A percentile compares a stretch with the other conserved stretches of the same genome.
These are phyloP conservation scores for Machimus atricapillus DNA, from an alignment of 2,888 invertebrate species.

Conservation along the genomic window DNA sequence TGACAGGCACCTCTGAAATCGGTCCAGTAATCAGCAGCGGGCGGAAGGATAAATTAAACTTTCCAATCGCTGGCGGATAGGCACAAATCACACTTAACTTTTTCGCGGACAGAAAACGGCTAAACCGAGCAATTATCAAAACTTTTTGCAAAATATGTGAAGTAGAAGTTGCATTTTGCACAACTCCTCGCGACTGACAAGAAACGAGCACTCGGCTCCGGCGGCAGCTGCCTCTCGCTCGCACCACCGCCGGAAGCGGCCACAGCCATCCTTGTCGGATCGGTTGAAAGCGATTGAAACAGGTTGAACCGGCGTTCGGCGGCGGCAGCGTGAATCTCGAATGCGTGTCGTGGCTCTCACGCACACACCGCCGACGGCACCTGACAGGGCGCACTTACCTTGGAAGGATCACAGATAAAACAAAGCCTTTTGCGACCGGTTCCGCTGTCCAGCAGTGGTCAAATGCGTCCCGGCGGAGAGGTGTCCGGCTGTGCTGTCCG, in stretches of 20 bases:
- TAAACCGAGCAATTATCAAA: not conserved
- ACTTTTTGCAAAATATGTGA: not conserved
- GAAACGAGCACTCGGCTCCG: not conserved
- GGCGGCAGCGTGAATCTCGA: not conserved
- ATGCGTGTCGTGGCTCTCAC: not conserved
- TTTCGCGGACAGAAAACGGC: not conserved
- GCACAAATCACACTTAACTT: not conserved
- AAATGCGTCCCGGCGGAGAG: not conserved
- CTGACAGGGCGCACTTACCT: slow-evolving; percentile 19
- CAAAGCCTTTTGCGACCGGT: not conserved
- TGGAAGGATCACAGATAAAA: slow-evolving; percentile 42
- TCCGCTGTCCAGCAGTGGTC: not conserved
- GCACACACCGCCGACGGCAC: not conserved
- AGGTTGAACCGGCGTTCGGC: not conserved
- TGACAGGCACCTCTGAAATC: not conserved
- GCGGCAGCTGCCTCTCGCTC: not conserved
- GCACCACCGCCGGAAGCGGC: not conserved
- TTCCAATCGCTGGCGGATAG: not conserved
- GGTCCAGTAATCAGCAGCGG: not conserved
- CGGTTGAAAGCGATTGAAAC: not conserved
- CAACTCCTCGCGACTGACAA: not conserved
- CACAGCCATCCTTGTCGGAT: not conserved
- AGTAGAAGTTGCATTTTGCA: not conserved
- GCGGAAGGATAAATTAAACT: not conserved
- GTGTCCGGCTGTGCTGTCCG: not conserved